Conservation (phyloP, 1,140 invertebrate genomes). For the Choristoneura fumiferana region DNA sequence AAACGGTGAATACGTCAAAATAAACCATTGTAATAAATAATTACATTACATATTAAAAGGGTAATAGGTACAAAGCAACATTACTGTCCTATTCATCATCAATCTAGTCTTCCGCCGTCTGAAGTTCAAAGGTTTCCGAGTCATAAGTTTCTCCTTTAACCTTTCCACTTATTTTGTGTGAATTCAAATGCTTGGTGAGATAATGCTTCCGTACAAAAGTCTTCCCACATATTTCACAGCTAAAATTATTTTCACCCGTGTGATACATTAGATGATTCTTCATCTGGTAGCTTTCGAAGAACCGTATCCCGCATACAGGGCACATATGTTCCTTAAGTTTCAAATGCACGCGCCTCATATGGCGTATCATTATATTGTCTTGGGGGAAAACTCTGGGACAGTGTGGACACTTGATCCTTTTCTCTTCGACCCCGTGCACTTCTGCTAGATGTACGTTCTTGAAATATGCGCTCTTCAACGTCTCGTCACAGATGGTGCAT, state of each 20-base stretch:
- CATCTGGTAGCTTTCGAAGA: conserved; percentile 11
- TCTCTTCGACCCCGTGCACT: conserved; percentile 2
- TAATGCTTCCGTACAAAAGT: conserved; percentile 1
- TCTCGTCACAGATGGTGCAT: neutral
- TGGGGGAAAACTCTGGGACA: conserved; percentile 7
- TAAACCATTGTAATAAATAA: too few relatives aligned
- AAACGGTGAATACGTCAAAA: too few relatives aligned
- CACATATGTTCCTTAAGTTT: conserved; percentile 4
- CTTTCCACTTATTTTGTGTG: neutral
- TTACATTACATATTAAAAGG: too few relatives aligned
- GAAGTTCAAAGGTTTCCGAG: too few relatives aligned
- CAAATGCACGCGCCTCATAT: neutral
- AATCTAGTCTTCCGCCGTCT: too few relatives aligned
- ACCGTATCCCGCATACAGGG: neutral
- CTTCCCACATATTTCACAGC: neutral
- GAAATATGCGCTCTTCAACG: neutral
- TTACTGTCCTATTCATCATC: too few relatives aligned
- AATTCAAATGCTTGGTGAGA: neutral
- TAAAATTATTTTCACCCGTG: neutral
- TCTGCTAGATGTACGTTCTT: conserved; percentile 11
- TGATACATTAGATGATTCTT: neutral
- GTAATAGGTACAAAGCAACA: too few relatives aligned
- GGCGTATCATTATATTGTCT: conserved; percentile 8
- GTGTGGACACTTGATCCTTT: neutral
- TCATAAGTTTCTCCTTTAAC: too few relatives aligned